Percentiles rank a stretch among this genome's conserved stretches.
Evolutionary conservation across 2,797 vertebrate genomes (phyloP).

Genomic region (Prunella strophiata): DNA sequence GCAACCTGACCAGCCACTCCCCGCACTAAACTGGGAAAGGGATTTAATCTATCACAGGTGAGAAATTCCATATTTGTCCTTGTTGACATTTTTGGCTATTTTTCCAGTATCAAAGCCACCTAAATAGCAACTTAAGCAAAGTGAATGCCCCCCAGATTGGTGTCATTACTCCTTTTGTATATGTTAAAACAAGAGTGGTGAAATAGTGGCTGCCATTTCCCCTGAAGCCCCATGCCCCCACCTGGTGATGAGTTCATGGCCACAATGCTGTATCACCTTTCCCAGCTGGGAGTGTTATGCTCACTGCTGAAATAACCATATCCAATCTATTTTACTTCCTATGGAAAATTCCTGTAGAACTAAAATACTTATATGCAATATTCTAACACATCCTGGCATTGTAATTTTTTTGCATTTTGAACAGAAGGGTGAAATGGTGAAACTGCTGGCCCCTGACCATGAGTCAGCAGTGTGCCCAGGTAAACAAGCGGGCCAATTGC

Average conservation of each 20-base stretch:
- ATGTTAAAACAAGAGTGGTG: not conserved
- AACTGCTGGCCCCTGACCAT: not conserved
- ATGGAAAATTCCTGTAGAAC: not conserved
- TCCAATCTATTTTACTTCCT: not conserved
- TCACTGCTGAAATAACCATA: not conserved
- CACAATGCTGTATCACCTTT: not conserved
- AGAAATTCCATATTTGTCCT: not conserved
- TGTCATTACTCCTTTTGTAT: not conserved
- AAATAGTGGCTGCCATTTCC: not conserved
- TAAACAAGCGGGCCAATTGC: not conserved
- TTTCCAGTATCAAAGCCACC: not conserved
- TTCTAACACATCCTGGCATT: not conserved
- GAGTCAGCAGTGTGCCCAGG: not conserved
- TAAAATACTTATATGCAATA: not conserved
- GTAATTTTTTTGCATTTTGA: not conserved
- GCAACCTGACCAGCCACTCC: not conserved
- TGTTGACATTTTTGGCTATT: not conserved
- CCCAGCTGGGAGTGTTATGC: rapidly evolving
- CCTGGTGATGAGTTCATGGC: not conserved
- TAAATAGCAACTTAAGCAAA: not conserved
- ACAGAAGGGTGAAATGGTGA: not conserved
- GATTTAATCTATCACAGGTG: not conserved
- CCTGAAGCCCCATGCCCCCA: not conserved
- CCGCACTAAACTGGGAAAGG: not conserved
- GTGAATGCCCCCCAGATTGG: not conserved